Evolutionary conservation across 2,797 vertebrate species (phyloP), one percentile per base, ranked within the genome.

Genomic region (Chrosomus eos): DNA sequence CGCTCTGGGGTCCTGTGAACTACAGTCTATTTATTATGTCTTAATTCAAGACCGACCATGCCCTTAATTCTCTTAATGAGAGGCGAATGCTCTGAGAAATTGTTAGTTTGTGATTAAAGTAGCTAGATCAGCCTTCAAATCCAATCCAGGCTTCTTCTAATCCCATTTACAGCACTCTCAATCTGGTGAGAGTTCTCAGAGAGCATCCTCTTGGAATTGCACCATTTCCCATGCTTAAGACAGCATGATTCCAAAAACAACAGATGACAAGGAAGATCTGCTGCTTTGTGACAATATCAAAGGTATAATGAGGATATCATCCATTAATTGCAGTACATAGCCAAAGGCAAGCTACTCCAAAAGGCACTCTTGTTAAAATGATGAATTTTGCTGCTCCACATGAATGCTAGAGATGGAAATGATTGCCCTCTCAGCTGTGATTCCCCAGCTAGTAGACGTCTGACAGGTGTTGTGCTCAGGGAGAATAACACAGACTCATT

Each of bases 381-480:
- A 77, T 40, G 11, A 72, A 77, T 81, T 53, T 45, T 66, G 40
- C 26, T 26, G 21, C 38, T 78, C 60, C 36, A 64, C 74, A 28
- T 82, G 79, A 82, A 78, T 31, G n/a, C 74, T 77, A 68, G 53
- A 84, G 64, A 81, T 40, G 31, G 43, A 87, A 87, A 67, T 53
- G 58, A 78, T 58, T 48, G 53, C 48, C 48, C 77, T 55, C 55
- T 80, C 45, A 60, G 71, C 26, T 82, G 73, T 71, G 62, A 64
- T 48, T 55, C 77, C 55, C 33, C 67, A 75, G 83, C 77, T 33
- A 81, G 38, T 68, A 85, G 82, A 70, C 13, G 81, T 26, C 60
- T 83, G 64, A 82, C 83, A 89, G 80, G 87, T 89, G 85, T 82
- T 74, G 66, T 74, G 81, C 67, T 78, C 72, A 64, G 80, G 62